These are phyloP conservation scores for Pseudorectes ferrugineus DNA, from an alignment of 2,113 vertebrate genomes.

Conservation along the genomic window DNA sequence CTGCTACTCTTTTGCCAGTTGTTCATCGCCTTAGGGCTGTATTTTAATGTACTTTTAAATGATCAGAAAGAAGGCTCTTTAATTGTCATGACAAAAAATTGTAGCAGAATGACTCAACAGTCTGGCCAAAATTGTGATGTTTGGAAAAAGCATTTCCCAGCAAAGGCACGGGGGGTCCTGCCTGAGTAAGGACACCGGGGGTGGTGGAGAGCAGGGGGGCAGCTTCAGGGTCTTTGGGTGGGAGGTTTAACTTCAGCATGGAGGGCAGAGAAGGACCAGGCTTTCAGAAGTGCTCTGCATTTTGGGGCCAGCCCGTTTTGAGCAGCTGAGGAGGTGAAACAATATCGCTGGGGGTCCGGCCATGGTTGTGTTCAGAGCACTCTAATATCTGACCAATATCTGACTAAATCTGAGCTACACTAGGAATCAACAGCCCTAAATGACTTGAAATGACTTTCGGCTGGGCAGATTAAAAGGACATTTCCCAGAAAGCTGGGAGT, in stretches of 20 bases:
- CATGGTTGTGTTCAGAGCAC: neutral
- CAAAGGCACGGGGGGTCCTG: neutral
- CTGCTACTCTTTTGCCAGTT: neutral
- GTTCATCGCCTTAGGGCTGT: neutral
- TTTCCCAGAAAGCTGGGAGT: conserved; percentile 22
- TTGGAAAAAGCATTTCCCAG: neutral
- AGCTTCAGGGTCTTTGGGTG: neutral
- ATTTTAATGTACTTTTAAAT: conserved; percentile 7
- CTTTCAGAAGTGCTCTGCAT: neutral
- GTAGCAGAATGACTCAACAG: neutral
- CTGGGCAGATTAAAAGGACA: neutral
- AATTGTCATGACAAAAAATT: neutral
- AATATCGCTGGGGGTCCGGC: neutral
- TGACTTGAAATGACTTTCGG: neutral
- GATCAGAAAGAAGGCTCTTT: neutral
- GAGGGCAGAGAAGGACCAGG: neutral
- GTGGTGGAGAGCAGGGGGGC: neutral
- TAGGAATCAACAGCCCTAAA: neutral
- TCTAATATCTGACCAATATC: neutral
- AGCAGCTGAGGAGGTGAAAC: neutral
- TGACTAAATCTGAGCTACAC: neutral
- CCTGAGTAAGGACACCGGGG: neutral
- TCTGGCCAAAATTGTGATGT: neutral
- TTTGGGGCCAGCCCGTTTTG: neutral
- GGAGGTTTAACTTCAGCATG: neutral